Evolutionary conservation across 2,797 vertebrate genomes (phyloP), one percentile per base, ranked within the genome.

Genomic region (Rhabdophis nuchalis): DNA sequence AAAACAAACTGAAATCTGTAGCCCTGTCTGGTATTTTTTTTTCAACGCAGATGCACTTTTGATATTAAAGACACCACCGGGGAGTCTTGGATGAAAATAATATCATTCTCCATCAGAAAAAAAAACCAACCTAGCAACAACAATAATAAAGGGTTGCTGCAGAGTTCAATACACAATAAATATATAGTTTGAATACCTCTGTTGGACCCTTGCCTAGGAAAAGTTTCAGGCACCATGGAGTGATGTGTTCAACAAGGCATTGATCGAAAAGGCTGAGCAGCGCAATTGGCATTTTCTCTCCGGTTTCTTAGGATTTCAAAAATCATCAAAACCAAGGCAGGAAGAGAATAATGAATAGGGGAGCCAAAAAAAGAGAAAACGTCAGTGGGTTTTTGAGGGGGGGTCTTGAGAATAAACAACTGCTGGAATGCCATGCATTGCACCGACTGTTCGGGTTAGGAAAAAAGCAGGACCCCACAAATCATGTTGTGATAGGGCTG

Each of bases 251-350:
- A 94, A 77, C 10, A 86, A 88, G 60, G 20, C 91, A 91, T 93
- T 93, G 90, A 91, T 94, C 94, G 60, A 95, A 95, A 89, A 41
- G 57, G 82, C 87, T 94, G 92, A 94, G 57, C 91, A 93, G 89
- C 16, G 1, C 4, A 2, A 89, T 85, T 50, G 36, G 60, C 29
- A 36, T 72, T 85, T 50, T 92, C 36, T 46, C 72, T 82, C 36
- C 18, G 1, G 9, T 82, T 82, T 46, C 36, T 46, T 46, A 82
- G 14, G 18, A 46, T 82, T 82, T 82, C 20, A 12, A 60, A 82
- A 77, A 46, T 25, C 20, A 82, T 82, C 72, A 46, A 2, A 82
- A 5, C 72, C 36, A 25, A 46, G 20, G 1, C 20, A 46, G 9
- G 36, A 82, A 82, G 72, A 82, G 36, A 82, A 82, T 82, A 82